Conservation (phyloP, 2,797 vertebrate species). For the Hydrolagus colliei region DNA sequence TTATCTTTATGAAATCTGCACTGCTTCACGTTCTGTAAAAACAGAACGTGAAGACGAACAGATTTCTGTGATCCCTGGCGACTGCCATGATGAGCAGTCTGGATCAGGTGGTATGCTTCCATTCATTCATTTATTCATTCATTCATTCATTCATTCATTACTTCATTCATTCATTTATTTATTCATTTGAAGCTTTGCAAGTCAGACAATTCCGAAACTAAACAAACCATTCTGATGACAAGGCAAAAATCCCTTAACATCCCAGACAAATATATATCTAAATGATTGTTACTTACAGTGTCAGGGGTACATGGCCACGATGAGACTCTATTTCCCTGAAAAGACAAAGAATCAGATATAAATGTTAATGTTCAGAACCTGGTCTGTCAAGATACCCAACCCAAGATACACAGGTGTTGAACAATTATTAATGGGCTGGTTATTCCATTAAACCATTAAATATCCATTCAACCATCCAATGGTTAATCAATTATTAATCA, state of each 20-base stretch:
- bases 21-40: too few relatives aligned
- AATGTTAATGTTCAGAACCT: not conserved
- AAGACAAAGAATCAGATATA: not conserved
- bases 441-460: slow-evolving; percentile 38
- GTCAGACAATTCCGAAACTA: not conserved
- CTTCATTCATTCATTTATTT: too few relatives aligned
- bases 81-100: too few relatives aligned
- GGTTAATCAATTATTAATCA: slow-evolving; percentile 60
- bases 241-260: not conserved
- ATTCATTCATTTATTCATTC: too few relatives aligned
- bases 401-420: slow-evolving; percentile 35
- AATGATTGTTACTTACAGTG: slow-evolving; percentile 6
- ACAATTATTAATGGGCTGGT: slow-evolving; percentile 56
- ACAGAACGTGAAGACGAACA: too few relatives aligned
- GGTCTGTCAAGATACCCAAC: not conserved
- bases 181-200: not conserved
- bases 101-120: too few relatives aligned
- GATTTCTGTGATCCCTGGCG: too few relatives aligned
- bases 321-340: not conserved
- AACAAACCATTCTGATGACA: not conserved
- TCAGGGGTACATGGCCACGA: not conserved
- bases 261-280: not conserved
- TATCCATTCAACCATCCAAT: slow-evolving; percentile 59
- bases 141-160: too few relatives aligned
- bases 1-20: too few relatives aligned